These are phyloP conservation scores for Corydoras sp. DNA, from an alignment of 2,113 vertebrate species.

Conservation along the genomic window DNA sequence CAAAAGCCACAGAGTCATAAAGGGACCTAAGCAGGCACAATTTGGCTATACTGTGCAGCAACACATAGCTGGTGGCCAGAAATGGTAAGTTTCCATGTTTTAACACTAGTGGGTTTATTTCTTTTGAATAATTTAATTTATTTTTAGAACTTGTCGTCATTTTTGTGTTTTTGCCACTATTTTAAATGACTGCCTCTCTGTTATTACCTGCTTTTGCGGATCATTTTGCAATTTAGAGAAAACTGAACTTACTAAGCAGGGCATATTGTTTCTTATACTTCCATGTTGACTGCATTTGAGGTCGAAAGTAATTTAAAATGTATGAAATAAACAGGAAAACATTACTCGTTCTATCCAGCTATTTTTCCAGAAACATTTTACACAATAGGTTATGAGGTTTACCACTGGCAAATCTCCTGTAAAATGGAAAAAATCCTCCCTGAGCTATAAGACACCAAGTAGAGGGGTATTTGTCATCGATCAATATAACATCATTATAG, in stretches of 20 bases:
- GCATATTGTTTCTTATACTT: not conserved
- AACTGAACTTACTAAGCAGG: not conserved
- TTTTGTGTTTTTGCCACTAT: not conserved
- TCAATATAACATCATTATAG: slow-evolving; percentile 55
- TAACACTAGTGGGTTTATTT: not conserved
- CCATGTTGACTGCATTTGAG: not conserved
- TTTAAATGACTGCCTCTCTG: not conserved
- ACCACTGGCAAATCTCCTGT: slow-evolving; percentile 31
- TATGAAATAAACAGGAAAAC: slow-evolving; percentile 10
- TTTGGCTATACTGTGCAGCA: slow-evolving; percentile 97
- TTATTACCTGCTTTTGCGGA: too few species aligned
- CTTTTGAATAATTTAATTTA: not conserved
- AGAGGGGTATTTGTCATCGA: slow-evolving; percentile 46
- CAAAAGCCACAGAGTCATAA: slow-evolving; percentile 74
- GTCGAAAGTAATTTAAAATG: slow-evolving; percentile 3
- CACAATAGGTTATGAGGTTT: slow-evolving; percentile 19
- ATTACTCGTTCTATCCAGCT: not conserved
- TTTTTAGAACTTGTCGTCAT: not conserved
- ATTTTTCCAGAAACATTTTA: slow-evolving; percentile 3
- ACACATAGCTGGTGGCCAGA: slow-evolving; percentile 81
- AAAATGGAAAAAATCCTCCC: slow-evolving; percentile 35
- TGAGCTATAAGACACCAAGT: slow-evolving; percentile 18
- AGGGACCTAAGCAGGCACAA: slow-evolving; percentile 79
- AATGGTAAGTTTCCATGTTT: slow-evolving; percentile 75
- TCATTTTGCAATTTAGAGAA: too few species aligned